phyloP scores from a whole-genome alignment of 2,113 vertebrate species.

The Sinosuthora webbiana region DNA sequence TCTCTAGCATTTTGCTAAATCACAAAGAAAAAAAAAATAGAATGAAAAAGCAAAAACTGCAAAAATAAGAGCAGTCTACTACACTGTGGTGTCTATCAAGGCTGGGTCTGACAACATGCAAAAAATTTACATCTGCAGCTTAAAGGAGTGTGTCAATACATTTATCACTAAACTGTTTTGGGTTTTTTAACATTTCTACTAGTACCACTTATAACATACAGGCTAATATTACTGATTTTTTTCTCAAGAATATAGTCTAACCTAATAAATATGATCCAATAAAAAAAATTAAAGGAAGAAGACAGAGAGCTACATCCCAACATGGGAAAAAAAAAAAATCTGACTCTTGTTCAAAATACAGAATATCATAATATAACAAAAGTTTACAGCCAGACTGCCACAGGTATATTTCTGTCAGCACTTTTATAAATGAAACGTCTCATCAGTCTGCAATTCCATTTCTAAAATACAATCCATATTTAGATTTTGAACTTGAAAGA shows the following conservation, averaged over 20 bases:
- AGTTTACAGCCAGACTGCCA: neutral
- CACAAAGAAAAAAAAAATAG: neutral
- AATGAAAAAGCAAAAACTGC: neutral
- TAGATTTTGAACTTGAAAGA: neutral
- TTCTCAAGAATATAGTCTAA: neutral
- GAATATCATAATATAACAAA: neutral
- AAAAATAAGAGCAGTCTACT: neutral
- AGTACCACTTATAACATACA: neutral
- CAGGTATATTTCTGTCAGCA: neutral
- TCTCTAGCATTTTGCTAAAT: neutral
- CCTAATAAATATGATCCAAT: neutral
- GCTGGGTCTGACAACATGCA: neutral
- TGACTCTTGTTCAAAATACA: neutral
- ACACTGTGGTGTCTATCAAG: neutral
- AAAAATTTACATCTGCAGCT: neutral
- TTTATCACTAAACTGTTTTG: neutral
- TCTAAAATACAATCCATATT: neutral
- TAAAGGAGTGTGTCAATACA: neutral
- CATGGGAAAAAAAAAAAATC: neutral
- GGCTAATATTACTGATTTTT: neutral
- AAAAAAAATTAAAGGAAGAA: neutral
- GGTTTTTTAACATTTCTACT: neutral
- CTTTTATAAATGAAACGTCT: neutral
- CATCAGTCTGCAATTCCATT: neutral
- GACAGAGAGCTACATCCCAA: rapidly evolving